These are phyloP conservation scores for Thalassoma bifasciatum DNA, from an alignment of 2,113 vertebrate species.

Conservation along the genomic window DNA sequence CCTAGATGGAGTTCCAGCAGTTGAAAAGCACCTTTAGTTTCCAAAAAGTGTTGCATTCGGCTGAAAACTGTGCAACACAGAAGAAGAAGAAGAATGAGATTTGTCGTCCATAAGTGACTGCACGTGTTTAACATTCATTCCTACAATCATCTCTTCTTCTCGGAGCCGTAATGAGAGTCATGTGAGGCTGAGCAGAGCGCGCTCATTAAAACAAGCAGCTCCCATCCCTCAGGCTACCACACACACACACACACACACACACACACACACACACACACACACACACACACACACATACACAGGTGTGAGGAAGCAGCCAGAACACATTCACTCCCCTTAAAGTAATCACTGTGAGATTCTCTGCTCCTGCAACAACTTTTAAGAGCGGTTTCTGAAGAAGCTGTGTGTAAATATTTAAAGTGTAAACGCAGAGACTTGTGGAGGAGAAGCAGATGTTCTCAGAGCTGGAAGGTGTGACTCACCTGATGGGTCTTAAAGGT, in stretches of 20 bases:
- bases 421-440: not conserved
- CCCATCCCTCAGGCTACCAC: conserved; percentile 39
- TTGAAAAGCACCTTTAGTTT: too few relatives aligned
- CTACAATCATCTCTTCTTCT: conserved; percentile 12
- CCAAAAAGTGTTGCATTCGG: too few relatives aligned
- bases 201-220: conserved; percentile 60
- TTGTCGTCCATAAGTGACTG: not conserved
- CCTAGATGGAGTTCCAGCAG: too few relatives aligned
- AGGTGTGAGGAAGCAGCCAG: conserved; percentile 53
- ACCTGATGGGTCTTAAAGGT: conserved; percentile 10
- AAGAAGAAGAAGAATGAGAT: not conserved
- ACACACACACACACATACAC: conserved; percentile 23
- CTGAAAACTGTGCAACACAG: not conserved
- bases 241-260: too few relatives aligned
- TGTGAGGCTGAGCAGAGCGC: conserved; percentile 56
- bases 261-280: too few relatives aligned
- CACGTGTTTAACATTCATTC: conserved; percentile 44
- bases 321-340: not conserved
- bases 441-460: not conserved
- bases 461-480: not conserved
- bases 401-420: conserved; percentile 15
- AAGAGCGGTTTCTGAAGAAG: not conserved
- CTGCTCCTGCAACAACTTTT: conserved; percentile 6
- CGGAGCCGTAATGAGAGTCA: conserved; percentile 64
- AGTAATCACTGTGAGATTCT: conserved; percentile 1